Evolutionary conservation across 2,888 invertebrate species (phyloP).

Genomic region (Nymphalis c-album): DNA sequence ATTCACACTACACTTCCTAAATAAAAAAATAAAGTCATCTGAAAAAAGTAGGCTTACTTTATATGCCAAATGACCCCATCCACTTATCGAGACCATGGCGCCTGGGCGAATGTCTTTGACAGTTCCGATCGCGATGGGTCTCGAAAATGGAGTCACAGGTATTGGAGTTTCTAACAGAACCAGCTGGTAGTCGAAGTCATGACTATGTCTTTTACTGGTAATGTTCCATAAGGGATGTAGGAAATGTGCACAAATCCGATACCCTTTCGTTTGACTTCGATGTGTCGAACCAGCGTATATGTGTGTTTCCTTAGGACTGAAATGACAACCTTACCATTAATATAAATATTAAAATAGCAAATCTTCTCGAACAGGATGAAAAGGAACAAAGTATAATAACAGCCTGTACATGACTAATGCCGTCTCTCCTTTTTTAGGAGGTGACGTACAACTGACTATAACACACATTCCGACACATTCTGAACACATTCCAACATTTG

Average conservation of each 20-base stretch:
- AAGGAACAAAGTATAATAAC: not conserved
- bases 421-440: not conserved
- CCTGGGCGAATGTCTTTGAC: slow-evolving; percentile 52
- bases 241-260: slow-evolving; percentile 65
- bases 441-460: too few species aligned
- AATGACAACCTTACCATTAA: slow-evolving; percentile 27
- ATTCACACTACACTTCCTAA: too few species aligned
- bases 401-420: not conserved
- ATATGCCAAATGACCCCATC: slow-evolving; percentile 65
- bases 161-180: slow-evolving; percentile 60
- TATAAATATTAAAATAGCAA: not conserved
- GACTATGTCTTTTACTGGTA: slow-evolving; percentile 46
- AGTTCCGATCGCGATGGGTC: slow-evolving; percentile 66
- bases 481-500: too few species aligned
- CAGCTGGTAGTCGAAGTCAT: slow-evolving; percentile 72
- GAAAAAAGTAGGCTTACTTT: slow-evolving; percentile 48
- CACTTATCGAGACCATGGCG: slow-evolving; percentile 53
- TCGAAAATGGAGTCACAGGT: slow-evolving; percentile 51
- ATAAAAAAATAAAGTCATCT: too few species aligned
- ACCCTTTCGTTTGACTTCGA: slow-evolving; percentile 49
- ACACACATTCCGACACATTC: too few species aligned
- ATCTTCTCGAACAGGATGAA: not conserved
- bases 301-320: slow-evolving; percentile 54
- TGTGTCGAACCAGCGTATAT: slow-evolving; percentile 62
- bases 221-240: slow-evolving; percentile 60